Base-by-base conservation (phyloP, 2,113 vertebrate genomes). In the Helogale parvula region DNA sequence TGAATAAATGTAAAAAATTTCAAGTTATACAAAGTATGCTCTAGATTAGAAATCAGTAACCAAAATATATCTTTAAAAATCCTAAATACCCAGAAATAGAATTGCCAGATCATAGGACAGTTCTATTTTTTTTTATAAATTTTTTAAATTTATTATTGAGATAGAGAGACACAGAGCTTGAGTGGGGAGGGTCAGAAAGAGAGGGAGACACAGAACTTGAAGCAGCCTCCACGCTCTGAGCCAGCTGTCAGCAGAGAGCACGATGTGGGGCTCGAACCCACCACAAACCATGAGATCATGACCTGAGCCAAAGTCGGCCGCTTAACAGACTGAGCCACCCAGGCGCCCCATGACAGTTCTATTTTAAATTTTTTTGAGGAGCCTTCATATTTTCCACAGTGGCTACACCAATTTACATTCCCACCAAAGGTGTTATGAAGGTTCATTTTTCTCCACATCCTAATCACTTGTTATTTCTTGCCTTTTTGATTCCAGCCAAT, bases 21-120 rank as follows among this genome's bases (percentile, higher is more conserved):
- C 35, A 83, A 87, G 27, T 84, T 65, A 91, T 88, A 72, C 5
- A 83, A 77, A 90, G 41, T 17, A 86, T 79, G 31, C 21, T 72
- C 41, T 63, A 72, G 19, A 72, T 80, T 80, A 94, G 47, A 80
- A 92, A 72, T 94, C 14, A 90, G 31, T 77, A 96, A 63, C 45
- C 88, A 14, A 93, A 84, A 77, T 33, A 19, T 41, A 92, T n/a
- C 41, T 95, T 74, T 47, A 52, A 87, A 88, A 89, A 47, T 33
- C 29, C 47, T 33, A 52, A 79, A 29, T 79, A 79, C 76, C 25
- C 29, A 79, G 47, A 79, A 52, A 16, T 21, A 33, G 29, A 31
- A 79, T 7, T 52, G 76, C 76, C 29, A 31, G 41, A 47, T 76
- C 27, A 77, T 74, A 74, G 41, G 35, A 74, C 27, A 45, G 76